phyloP scores from a whole-genome alignment of 1,140 invertebrate genomes.

The Temnothorax curvispinosus region DNA sequence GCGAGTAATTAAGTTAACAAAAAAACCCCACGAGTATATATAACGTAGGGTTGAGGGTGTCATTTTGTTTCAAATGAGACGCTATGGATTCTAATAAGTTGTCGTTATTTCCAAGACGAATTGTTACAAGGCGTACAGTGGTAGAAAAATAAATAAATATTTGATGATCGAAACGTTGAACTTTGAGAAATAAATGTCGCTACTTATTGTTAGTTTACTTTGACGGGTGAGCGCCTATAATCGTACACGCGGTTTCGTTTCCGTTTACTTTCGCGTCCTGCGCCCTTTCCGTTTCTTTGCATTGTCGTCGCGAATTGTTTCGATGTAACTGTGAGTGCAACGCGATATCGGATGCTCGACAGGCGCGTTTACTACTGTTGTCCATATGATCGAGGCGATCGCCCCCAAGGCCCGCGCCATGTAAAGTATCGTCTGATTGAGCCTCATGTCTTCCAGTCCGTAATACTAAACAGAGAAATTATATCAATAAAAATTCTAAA shows the following conservation, averaged over 20 bases:
- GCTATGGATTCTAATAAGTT: too few relatives aligned
- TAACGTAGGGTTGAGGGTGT: too few relatives aligned
- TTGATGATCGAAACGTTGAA: too few relatives aligned
- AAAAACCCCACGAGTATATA: too few relatives aligned
- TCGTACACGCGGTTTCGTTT: not conserved
- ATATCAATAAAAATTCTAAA: not conserved
- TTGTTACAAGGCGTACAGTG: too few relatives aligned
- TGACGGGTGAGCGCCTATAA: not conserved
- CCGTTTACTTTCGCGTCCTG: constrained; percentile 36
- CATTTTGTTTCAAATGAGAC: too few relatives aligned
- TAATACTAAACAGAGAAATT: constrained; percentile 65
- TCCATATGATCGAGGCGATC: constrained; percentile 80
- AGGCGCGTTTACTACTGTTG: constrained; percentile 71
- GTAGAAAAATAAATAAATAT: too few relatives aligned
- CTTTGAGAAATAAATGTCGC: too few relatives aligned
- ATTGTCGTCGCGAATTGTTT: constrained; percentile 33
- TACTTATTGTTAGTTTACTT: too few relatives aligned
- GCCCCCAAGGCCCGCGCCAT: constrained; percentile 77
- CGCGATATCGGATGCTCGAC: constrained; percentile 75
- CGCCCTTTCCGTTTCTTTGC: constrained; percentile 33
- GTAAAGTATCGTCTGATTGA: constrained; percentile 78
- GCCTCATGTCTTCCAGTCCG: constrained; percentile 77
- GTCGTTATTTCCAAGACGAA: too few relatives aligned
- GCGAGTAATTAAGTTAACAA: too few relatives aligned
- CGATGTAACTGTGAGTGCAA: constrained; percentile 74